Conservation (phyloP, 2,113 vertebrate species). For the Erpornis zantholeuca region DNA sequence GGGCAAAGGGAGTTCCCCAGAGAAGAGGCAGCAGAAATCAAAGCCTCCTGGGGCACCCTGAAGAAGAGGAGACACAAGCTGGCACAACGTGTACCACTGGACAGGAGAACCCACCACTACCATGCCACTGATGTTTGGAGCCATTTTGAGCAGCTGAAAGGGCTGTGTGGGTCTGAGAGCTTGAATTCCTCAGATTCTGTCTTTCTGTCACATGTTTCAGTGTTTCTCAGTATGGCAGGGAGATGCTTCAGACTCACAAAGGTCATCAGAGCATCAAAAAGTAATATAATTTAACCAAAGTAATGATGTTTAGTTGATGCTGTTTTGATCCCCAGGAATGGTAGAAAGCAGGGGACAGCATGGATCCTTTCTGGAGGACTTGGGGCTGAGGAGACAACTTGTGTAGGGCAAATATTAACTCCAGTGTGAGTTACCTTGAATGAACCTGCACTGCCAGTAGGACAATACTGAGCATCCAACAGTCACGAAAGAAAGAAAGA, state of each 20-base stretch:
- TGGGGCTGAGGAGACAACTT: background rate
- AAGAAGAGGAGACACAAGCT: background rate
- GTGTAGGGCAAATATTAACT: background rate
- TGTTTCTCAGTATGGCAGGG: background rate
- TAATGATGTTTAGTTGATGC: accelerated
- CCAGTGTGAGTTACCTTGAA: background rate
- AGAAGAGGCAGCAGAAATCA: background rate
- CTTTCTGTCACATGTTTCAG: background rate
- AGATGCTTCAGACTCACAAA: background rate
- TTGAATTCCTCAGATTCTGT: background rate
- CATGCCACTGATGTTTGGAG: accelerated
- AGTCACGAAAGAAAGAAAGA: too few species aligned
- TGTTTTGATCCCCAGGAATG: background rate
- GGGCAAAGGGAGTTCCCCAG: background rate
- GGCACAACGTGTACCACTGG: accelerated
- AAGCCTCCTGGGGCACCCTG: background rate
- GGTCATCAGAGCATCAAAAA: accelerated
- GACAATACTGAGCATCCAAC: background rate
- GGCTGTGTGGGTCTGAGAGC: background rate
- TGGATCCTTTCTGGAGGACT: background rate
- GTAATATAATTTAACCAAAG: background rate
- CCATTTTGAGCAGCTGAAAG: background rate
- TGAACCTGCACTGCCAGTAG: background rate
- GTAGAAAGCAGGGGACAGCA: background rate
- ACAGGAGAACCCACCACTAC: background rate